Percentiles rank a stretch among this genome's conserved stretches.
phyloP scores from a whole-genome alignment of 2,888 invertebrate genomes.

The Polydrusus cervinus region DNA sequence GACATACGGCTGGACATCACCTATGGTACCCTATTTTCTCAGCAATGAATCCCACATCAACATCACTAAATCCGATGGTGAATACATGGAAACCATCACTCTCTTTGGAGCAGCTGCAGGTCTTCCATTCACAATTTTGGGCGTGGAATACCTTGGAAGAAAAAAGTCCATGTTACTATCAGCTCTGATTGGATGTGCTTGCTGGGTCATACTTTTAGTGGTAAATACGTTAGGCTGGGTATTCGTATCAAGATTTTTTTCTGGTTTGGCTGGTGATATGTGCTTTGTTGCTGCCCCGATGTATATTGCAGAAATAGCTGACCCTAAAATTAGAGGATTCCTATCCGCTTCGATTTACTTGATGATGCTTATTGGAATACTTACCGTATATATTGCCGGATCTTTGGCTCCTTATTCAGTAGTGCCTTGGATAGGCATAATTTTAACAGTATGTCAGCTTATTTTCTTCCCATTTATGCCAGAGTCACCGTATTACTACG shows the following conservation, averaged over 20 bases:
- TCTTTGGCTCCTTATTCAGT: conserved; percentile 65
- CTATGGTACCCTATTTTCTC: conserved; percentile 47
- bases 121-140: conserved; percentile 62
- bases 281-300: conserved; percentile 68
- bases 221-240: conserved; percentile 61
- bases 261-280: conserved; percentile 64
- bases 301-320: conserved; percentile 69
- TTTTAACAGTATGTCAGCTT: conserved; percentile 63
- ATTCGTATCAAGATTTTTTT: conserved; percentile 63
- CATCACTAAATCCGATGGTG: conserved; percentile 57
- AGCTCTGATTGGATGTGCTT: conserved; percentile 60
- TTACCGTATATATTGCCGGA: conserved; percentile 65
- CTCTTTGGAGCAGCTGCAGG: conserved; percentile 59
- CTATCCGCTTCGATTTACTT: conserved; percentile 66
- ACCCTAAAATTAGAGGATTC: conserved; percentile 67
- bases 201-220: conserved; percentile 64
- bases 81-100: conserved; percentile 60
- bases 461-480: conserved; percentile 68
- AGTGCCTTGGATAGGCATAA: conserved; percentile 61
- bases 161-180: conserved; percentile 65
- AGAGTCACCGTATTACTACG: conserved; percentile 68
- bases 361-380: conserved; percentile 66
- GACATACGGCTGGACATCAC: conserved; percentile 1
- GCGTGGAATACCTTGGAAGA: conserved; percentile 63
- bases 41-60: conserved; percentile 64